These are phyloP conservation scores for Sphenopsis melanotis DNA, from an alignment of 2,797 vertebrate genomes.

Conservation along the genomic window DNA sequence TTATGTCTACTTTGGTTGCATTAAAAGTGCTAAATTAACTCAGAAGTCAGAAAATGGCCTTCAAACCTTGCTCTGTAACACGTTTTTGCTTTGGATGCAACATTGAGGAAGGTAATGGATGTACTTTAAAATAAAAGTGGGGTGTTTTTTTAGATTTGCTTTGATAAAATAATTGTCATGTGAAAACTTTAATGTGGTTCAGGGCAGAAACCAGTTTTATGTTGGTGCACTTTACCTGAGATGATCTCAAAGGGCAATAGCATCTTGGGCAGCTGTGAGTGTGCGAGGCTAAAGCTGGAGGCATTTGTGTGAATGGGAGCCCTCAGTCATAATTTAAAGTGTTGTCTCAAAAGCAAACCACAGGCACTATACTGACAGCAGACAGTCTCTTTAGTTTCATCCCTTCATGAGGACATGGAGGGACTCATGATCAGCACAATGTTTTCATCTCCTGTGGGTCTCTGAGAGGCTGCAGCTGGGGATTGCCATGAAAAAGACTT, in stretches of 20 bases:
- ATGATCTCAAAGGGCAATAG: neutral
- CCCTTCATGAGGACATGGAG: neutral
- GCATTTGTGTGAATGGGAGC: neutral
- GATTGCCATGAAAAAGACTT: neutral
- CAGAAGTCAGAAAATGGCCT: neutral
- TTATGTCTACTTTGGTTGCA: neutral
- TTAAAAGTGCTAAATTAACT: neutral
- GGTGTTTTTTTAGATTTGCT: neutral
- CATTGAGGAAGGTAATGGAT: neutral
- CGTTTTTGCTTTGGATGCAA: neutral
- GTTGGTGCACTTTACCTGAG: neutral
- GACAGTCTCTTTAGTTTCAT: neutral
- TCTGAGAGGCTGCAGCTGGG: neutral
- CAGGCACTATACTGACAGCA: neutral
- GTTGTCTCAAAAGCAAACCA: neutral
- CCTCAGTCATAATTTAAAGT: neutral
- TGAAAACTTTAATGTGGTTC: neutral
- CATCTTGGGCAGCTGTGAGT: neutral
- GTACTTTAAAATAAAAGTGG: neutral
- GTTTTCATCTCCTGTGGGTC: neutral
- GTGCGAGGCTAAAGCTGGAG: neutral
- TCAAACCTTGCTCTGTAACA: neutral
- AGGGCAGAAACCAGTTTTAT: neutral
- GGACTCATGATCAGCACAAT: neutral
- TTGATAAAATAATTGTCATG: neutral